These are phyloP conservation scores for Synanthedon formicaeformis DNA, from an alignment of 2,888 invertebrate genomes.

Conservation along the genomic window DNA sequence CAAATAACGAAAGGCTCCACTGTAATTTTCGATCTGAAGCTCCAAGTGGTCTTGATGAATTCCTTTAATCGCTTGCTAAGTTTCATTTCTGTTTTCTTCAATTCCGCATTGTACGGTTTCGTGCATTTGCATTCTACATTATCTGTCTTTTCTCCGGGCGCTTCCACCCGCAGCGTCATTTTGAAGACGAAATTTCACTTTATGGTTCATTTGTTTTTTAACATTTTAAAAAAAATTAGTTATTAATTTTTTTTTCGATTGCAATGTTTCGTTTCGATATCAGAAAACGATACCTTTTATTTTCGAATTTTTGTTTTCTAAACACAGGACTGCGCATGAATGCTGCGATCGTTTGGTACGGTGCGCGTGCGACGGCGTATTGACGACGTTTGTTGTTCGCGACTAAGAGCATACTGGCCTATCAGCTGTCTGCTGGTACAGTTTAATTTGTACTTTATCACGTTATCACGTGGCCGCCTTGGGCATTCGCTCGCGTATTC, in stretches of 20 bases:
- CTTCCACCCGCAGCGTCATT: conserved; percentile 65
- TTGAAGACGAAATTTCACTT: conserved; percentile 37
- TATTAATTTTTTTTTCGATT: background rate
- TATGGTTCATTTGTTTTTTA: conserved; percentile 44
- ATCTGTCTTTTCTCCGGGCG: conserved; percentile 54
- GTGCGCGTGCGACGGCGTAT: conserved; percentile 37
- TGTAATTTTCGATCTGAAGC: conserved; percentile 60
- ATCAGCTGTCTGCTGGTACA: conserved; percentile 49
- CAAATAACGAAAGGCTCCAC: conserved; percentile 77
- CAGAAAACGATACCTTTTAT: conserved; percentile 3
- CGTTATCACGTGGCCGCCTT: conserved; percentile 47
- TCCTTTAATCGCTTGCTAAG: conserved; percentile 46
- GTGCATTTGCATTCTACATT: conserved; percentile 54
- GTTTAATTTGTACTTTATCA: conserved; percentile 64
- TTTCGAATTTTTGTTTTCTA: conserved; percentile 7
- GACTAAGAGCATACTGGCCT: conserved; percentile 39
- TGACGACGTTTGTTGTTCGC: conserved; percentile 38
- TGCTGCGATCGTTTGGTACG: conserved; percentile 16
- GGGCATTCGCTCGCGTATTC: conserved; percentile 21
- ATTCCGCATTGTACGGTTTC: conserved; percentile 34
- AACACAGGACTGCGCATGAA: conserved; percentile 6
- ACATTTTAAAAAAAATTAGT: conserved; percentile 8
- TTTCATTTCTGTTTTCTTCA: conserved; percentile 40
- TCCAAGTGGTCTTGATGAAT: conserved; percentile 51
- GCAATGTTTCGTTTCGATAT: background rate